phyloP scores from a whole-genome alignment of 2,113 vertebrate genomes.

The Ramphastos sulfuratus region DNA sequence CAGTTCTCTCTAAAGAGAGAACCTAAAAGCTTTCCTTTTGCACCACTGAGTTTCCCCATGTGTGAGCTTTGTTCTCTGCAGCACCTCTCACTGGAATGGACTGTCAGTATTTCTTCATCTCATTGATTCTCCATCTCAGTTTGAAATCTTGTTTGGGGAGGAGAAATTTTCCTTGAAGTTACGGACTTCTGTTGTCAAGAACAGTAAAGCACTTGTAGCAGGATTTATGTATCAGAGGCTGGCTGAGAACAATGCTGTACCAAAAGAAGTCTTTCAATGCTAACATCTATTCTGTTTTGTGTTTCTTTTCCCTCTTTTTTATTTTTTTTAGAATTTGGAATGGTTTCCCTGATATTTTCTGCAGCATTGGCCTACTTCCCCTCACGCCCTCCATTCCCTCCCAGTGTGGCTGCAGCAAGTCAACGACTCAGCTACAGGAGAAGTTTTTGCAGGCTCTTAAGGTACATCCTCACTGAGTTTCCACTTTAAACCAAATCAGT shows the following conservation, averaged over 20 bases:
- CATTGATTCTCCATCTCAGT: background rate
- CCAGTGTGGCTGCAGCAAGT: slow-evolving; percentile 95
- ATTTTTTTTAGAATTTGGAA: slow-evolving; percentile 83
- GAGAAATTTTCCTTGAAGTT: background rate
- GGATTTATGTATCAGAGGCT: background rate
- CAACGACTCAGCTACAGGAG: slow-evolving; percentile 92
- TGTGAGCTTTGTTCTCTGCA: background rate
- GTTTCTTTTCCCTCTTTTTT: slow-evolving; percentile 14
- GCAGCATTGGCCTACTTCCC: slow-evolving; percentile 91
- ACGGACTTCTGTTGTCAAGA: background rate
- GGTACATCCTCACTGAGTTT: slow-evolving; percentile 72
- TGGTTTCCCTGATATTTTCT: slow-evolving; percentile 85
- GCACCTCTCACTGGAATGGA: background rate
- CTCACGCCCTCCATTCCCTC: slow-evolving; percentile 90
- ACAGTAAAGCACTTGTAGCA: background rate
- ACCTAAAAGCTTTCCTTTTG: background rate
- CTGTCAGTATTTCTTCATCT: background rate
- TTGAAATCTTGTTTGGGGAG: background rate
- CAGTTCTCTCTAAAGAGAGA: background rate
- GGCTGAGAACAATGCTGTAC: background rate
- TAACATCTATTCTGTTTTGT: slow-evolving; percentile 39
- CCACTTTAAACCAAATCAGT: slow-evolving; percentile 12
- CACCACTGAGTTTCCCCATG: background rate
- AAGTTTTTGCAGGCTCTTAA: slow-evolving; percentile 92
- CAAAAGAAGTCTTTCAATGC: background rate